A percentile compares a stretch with the other conserved stretches of the same genome.
Conservation (phyloP, 37 sponge, comb jelly and placozoan species). For the Eunapius fragilis region DNA sequence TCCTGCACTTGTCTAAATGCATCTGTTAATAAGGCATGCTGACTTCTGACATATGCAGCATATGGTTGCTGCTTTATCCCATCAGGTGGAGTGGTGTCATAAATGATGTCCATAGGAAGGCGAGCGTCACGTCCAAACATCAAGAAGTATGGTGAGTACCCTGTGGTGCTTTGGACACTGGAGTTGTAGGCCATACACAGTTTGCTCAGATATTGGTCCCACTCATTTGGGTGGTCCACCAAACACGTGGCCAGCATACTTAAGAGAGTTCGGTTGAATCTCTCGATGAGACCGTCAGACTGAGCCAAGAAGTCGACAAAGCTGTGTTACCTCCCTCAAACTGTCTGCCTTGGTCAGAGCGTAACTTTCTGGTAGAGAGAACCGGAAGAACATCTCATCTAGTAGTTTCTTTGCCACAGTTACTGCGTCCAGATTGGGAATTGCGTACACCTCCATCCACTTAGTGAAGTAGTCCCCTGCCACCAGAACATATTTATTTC, state of each 20-base stretch:
- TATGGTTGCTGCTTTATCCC: background rate
- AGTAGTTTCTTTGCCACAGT: background rate
- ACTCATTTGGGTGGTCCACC: background rate
- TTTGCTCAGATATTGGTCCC: conserved; percentile 6
- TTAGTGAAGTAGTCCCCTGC: conserved; percentile 3
- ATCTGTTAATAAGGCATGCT: background rate
- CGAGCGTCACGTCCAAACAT: conserved; percentile 37
- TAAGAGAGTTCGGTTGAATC: conserved; percentile 25
- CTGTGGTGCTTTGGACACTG: conserved; percentile 15
- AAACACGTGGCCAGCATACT: conserved; percentile 13
- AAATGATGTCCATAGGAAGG: conserved; percentile 37
- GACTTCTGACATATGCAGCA: background rate
- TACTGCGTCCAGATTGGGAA: conserved; percentile 1
- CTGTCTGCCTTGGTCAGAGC: background rate
- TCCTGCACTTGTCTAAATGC: background rate
- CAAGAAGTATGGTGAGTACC: conserved; percentile 19
- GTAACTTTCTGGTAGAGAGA: background rate
- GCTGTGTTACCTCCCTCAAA: background rate
- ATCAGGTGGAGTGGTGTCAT: conserved; percentile 3
- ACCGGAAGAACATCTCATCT: conserved; percentile 1
- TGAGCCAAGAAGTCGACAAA: conserved; percentile 4
- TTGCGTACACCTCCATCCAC: conserved; percentile 10
- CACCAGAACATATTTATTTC: conserved; percentile 10
- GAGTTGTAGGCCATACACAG: conserved; percentile 34
- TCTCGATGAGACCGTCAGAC: conserved; percentile 22